These are phyloP conservation scores for Zonotrichia leucophrys DNA, from an alignment of 2,113 vertebrate species.

Conservation along the genomic window DNA sequence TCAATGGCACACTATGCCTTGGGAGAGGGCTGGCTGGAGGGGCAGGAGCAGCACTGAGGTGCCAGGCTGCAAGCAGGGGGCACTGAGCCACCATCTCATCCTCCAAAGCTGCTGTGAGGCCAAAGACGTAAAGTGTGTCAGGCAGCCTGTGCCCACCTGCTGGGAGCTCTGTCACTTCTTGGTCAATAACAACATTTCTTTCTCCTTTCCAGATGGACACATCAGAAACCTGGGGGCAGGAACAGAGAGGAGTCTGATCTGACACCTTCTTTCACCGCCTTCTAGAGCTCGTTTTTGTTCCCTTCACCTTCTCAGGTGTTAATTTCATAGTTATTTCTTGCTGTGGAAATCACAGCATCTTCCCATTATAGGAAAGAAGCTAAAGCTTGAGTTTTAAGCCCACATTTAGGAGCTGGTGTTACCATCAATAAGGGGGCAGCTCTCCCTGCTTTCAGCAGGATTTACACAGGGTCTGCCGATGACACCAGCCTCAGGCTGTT, in stretches of 20 bases:
- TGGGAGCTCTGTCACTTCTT: neutral
- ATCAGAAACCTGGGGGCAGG: neutral
- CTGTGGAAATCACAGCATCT: neutral
- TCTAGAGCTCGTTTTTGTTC: neutral
- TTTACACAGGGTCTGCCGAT: neutral
- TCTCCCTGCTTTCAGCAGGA: too few relatives aligned
- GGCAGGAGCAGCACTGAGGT: neutral
- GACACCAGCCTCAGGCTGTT: neutral
- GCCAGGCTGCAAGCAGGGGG: neutral
- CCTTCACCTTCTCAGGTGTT: neutral
- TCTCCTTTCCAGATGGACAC: neutral
- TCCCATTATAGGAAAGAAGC: neutral
- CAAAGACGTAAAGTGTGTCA: neutral
- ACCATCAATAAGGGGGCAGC: too few relatives aligned
- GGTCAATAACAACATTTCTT: neutral
- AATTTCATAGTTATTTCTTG: neutral
- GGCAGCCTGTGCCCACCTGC: neutral
- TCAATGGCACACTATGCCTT: accelerated
- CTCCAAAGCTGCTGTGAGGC: neutral
- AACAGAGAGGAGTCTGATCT: neutral
- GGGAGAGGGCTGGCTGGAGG: neutral
- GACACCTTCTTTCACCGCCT: neutral
- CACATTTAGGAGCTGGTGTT: neutral
- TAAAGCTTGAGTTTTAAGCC: neutral
- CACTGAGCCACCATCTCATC: neutral